phyloP scores from a whole-genome alignment of 2,888 invertebrate genomes.

The Trachelus troglodyta region DNA sequence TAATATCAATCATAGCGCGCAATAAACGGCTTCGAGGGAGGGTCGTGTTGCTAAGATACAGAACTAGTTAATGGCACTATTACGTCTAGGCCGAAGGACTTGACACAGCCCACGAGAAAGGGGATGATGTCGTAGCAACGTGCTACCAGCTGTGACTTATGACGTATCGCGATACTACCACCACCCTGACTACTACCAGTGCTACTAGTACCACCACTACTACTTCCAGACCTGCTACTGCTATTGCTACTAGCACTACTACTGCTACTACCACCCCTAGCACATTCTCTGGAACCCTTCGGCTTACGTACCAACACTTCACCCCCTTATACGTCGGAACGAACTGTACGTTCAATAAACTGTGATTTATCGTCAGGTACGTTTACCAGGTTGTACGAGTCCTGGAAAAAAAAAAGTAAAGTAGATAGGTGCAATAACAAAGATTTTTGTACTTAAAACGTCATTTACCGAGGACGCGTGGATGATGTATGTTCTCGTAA shows the following conservation, averaged over 20 bases:
- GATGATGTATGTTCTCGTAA: background rate
- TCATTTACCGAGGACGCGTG: background rate
- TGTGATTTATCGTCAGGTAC: constrained; percentile 48
- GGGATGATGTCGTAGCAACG: constrained; percentile 57
- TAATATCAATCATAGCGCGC: constrained; percentile 59
- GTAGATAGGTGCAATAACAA: background rate
- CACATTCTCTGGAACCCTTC: background rate
- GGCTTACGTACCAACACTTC: constrained; percentile 2
- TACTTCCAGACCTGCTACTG: too few relatives aligned
- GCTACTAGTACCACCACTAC: too few relatives aligned
- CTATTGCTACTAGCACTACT: background rate
- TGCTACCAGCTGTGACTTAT: constrained; percentile 63
- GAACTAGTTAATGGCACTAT: constrained; percentile 60
- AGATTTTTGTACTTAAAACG: background rate
- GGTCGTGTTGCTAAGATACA: constrained; percentile 59
- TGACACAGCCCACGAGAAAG: constrained; percentile 26
- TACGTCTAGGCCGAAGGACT: constrained; percentile 47
- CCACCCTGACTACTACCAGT: background rate
- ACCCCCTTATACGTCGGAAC: constrained; percentile 36
- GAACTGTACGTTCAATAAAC: constrained; percentile 45
- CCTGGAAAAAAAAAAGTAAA: background rate
- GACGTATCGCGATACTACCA: constrained; percentile 52
- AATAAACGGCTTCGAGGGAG: constrained; percentile 49
- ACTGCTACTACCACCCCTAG: background rate
- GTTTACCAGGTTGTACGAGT: constrained; percentile 11